A percentile compares a stretch with the other conserved stretches of the same genome.
These are phyloP conservation scores for Ectemnius cavifrons DNA, from an alignment of 2,888 invertebrate genomes.

Conservation along the genomic window DNA sequence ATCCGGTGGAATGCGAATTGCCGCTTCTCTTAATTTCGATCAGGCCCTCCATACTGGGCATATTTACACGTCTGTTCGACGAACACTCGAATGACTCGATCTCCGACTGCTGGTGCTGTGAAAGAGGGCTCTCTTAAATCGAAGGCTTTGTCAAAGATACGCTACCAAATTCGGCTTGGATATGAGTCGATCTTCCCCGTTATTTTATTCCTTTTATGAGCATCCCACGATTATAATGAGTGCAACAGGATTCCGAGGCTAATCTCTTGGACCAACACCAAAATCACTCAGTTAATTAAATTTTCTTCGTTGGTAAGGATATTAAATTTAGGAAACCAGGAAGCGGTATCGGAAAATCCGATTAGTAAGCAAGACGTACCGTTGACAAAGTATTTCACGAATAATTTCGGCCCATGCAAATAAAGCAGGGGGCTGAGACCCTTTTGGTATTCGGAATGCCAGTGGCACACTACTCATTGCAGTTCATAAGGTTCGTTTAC, in stretches of 20 bases:
- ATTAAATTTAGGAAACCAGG: no score
- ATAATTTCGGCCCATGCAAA: no score
- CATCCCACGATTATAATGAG: background rate
- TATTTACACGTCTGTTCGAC: slow-evolving; percentile 44
- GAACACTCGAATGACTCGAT: slow-evolving; percentile 12
- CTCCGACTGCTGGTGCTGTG: slow-evolving; percentile 1
- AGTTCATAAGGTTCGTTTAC: slow-evolving; percentile 16
- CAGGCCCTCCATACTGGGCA: slow-evolving; percentile 22
- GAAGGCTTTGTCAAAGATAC: slow-evolving; percentile 51
- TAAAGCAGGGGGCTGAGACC: background rate
- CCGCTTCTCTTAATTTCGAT: slow-evolving; percentile 34
- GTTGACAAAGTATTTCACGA: no score
- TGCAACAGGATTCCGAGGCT: no score
- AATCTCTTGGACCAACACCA: no score
- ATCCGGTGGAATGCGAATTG: slow-evolving; percentile 24
- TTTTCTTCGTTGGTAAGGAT: no score
- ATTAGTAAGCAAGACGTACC: no score
- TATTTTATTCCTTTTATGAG: background rate
- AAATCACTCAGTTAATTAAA: no score
- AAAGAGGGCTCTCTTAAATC: slow-evolving; percentile 50
- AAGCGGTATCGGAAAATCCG: no score
- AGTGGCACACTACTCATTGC: background rate
- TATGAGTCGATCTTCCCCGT: slow-evolving; percentile 23
- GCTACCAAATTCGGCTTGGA: slow-evolving; percentile 34
- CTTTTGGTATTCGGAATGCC: background rate